Conservation (phyloP, 2,888 invertebrate species). For the Rhingia rostrata region DNA sequence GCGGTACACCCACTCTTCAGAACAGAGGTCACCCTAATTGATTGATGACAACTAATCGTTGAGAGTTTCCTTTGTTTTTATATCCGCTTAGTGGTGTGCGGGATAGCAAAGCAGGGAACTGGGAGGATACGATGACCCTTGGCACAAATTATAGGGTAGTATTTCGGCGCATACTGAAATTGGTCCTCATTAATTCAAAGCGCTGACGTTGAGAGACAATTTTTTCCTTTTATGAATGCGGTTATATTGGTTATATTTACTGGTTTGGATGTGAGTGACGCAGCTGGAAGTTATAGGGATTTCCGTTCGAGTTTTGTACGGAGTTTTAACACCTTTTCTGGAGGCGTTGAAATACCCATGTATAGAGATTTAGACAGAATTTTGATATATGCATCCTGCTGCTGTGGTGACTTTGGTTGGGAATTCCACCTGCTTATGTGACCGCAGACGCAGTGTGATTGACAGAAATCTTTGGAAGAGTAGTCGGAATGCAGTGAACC, state of each 20-base stretch:
- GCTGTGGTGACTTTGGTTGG: neutral
- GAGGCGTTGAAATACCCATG: neutral
- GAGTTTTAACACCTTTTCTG: constrained; percentile 59
- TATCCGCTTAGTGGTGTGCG: constrained; percentile 34
- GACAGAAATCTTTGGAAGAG: too few species aligned
- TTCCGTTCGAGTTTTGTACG: constrained; percentile 13
- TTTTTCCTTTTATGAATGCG: constrained; percentile 16
- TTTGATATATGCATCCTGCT: constrained; percentile 45
- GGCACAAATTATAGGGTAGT: constrained; percentile 60
- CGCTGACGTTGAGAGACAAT: constrained; percentile 49
- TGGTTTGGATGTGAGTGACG: neutral
- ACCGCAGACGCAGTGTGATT: too few species aligned
- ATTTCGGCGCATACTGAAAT: constrained; percentile 32
- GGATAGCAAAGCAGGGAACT: constrained; percentile 3
- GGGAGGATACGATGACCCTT: constrained; percentile 21
- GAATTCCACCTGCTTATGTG: constrained; percentile 9
- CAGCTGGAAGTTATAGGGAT: constrained; percentile 36
- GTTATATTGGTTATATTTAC: neutral
- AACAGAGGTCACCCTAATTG: constrained; percentile 56
- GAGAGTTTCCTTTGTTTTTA: constrained; percentile 31
- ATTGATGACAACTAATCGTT: constrained; percentile 63
- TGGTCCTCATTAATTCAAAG: constrained; percentile 57
- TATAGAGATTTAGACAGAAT: neutral
- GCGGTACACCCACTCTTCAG: constrained; percentile 52
- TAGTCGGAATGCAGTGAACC: too few species aligned